These are phyloP conservation scores for Dryadula phaetusa DNA, from an alignment of 2,888 invertebrate species.

Conservation along the genomic window DNA sequence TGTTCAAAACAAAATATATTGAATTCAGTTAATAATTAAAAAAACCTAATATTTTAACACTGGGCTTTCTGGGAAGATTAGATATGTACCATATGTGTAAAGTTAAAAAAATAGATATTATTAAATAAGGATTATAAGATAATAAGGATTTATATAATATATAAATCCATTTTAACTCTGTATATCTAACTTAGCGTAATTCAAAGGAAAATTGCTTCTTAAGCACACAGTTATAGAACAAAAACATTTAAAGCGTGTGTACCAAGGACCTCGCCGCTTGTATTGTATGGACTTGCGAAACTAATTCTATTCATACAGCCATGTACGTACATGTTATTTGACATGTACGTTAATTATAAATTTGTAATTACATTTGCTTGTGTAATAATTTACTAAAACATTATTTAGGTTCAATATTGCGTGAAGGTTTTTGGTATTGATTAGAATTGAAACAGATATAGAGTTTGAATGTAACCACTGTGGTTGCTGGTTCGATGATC, in stretches of 20 bases:
- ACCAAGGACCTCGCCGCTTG: slow-evolving; percentile 17
- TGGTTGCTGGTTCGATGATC: too few relatives aligned
- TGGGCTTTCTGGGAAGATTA: too few relatives aligned
- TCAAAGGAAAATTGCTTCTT: slow-evolving; percentile 29
- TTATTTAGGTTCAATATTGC: neutral
- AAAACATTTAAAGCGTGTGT: slow-evolving; percentile 32
- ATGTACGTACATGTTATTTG: slow-evolving; percentile 18
- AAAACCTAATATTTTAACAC: too few relatives aligned
- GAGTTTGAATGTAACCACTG: neutral
- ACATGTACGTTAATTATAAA: slow-evolving; percentile 29
- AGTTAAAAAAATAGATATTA: too few relatives aligned
- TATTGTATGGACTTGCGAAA: slow-evolving; percentile 27
- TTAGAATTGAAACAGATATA: too few relatives aligned
- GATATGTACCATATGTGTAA: too few relatives aligned
- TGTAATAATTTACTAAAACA: neutral
- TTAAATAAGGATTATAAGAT: too few relatives aligned
- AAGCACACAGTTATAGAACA: slow-evolving; percentile 23
- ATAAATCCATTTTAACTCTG: neutral
- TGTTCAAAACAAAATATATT: too few relatives aligned
- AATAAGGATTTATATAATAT: too few relatives aligned
- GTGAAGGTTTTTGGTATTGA: neutral
- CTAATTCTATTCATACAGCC: slow-evolving; percentile 29
- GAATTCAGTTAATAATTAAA: too few relatives aligned
- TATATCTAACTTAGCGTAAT: slow-evolving; percentile 10
- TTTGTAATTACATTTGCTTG: slow-evolving; percentile 24